Evolutionary conservation across 2,113 vertebrate genomes (phyloP).

Genomic region (Gracilinanus agilis): DNA sequence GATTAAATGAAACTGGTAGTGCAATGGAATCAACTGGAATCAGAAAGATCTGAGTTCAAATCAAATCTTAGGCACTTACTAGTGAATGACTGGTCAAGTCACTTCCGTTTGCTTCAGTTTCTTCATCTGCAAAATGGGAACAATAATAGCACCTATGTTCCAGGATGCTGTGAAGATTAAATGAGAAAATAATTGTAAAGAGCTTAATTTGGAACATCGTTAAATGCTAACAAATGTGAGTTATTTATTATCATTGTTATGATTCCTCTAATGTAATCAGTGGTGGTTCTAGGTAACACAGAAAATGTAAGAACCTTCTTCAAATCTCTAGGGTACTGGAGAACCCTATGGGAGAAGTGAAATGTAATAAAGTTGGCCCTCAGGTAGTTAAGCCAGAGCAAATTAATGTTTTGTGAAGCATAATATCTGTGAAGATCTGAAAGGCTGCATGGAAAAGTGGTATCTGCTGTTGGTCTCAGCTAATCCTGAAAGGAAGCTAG

Average conservation of each 20-base stretch:
- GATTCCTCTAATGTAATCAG: neutral
- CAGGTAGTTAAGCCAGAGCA: neutral
- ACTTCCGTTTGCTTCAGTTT: neutral
- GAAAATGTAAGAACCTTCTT: neutral
- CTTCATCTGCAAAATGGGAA: neutral
- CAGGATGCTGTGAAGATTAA: neutral
- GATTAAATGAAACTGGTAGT: neutral
- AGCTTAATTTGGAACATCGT: neutral
- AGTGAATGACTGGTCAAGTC: neutral
- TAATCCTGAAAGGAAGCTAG: neutral
- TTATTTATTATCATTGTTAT: neutral
- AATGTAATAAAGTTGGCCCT: neutral
- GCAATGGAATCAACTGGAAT: neutral
- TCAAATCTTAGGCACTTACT: neutral
- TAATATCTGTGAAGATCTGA: neutral
- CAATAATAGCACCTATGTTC: neutral
- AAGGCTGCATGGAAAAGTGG: neutral
- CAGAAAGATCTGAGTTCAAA: neutral
- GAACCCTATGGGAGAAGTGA: neutral
- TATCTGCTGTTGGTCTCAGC: neutral
- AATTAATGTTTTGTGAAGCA: neutral
- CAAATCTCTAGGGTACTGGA: neutral
- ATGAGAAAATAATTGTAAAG: neutral
- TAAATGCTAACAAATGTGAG: neutral
- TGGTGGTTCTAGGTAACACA: neutral